Base-by-base conservation (phyloP, 2,113 vertebrate species). In the Rhinoderma darwinii region DNA sequence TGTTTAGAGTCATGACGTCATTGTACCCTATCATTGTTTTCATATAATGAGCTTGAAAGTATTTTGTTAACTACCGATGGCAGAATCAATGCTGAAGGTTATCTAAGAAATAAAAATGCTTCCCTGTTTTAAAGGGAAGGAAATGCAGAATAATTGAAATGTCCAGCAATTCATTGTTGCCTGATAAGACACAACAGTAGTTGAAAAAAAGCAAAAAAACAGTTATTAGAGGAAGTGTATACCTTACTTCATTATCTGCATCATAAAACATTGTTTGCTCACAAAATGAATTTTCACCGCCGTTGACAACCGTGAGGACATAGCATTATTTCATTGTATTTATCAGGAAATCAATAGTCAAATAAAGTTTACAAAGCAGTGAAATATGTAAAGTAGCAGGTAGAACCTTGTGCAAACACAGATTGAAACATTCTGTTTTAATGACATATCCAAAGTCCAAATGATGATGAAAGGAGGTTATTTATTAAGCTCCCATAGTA, bases 321-420 rank as follows among this genome's bases (percentile, higher is more conserved):
- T 20, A 72, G 35, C 66, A 41, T 41, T 87, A 81, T 87, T 87
- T 81, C 77, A 74, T 74, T 73, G 44, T 82, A 51, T 81, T 81
- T 86, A 72, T 81, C 85, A 81, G 77, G 77, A 81, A 86, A 86
- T 86, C 77, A 86, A 81, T 70, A 22, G 47, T 20, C 59, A 86
- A 86, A 86, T 87, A 81, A 82, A 87, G 50, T 87, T 87, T 87
- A 86, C 76, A 86, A 80, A 79, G 76, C 76, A 72, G 30, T 80
- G 43, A 79, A 70, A 86, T 86, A 80, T 73, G 32, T 56, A 82
- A 82, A 81, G 35, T 41, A 50, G 35, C 59, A 82, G 56, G 37
- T 15, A 44, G 66, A 82, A 74, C 14, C 68, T 44, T 73, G 25
- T 74, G 37, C 66, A 73, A 73, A 87, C 50, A 74, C 43, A 50